phyloP scores from a whole-genome alignment of 2,797 vertebrate genomes.

The Trematocara caparti region DNA sequence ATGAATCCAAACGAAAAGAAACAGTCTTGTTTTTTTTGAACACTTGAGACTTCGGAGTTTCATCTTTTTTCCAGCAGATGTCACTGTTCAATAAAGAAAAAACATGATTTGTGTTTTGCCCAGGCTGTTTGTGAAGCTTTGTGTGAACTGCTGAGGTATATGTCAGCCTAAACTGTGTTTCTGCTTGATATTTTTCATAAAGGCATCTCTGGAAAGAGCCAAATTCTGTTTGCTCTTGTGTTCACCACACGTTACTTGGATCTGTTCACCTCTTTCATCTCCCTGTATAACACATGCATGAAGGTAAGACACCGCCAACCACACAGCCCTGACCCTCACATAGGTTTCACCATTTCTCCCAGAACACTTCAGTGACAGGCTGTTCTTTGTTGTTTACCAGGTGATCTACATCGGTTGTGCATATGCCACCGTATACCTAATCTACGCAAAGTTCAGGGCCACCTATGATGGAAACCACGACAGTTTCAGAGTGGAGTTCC shows the following conservation, averaged over 20 bases:
- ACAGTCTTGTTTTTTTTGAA: background rate
- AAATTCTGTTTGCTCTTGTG: slow-evolving; percentile 96
- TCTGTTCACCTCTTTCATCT: slow-evolving; percentile 95
- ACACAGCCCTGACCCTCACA: background rate
- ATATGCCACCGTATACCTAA: slow-evolving; percentile 93
- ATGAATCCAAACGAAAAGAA: background rate
- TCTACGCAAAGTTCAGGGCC: slow-evolving; percentile 95
- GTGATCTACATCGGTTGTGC: slow-evolving; percentile 94
- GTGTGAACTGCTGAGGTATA: background rate
- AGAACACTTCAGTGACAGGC: background rate
- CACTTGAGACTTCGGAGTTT: background rate
- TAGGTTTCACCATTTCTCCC: background rate
- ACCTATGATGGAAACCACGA: slow-evolving; percentile 99
- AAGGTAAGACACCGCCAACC: slow-evolving; percentile 80
- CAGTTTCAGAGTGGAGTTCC: slow-evolving; percentile 95
- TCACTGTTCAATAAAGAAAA: slow-evolving; percentile 25
- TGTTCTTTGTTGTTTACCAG: slow-evolving; percentile 57
- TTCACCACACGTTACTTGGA: slow-evolving; percentile 98
- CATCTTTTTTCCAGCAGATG: slow-evolving; percentile 40
- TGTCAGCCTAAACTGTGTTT: background rate
- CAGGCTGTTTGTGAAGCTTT: background rate
- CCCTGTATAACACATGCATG: slow-evolving; percentile 96
- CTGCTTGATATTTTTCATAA: slow-evolving; percentile 17
- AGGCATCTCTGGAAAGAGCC: slow-evolving; percentile 99
- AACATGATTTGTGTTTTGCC: background rate